Evolutionary conservation across 2,113 vertebrate species (phyloP).

Genomic region (Ceyx cyanopectus): DNA sequence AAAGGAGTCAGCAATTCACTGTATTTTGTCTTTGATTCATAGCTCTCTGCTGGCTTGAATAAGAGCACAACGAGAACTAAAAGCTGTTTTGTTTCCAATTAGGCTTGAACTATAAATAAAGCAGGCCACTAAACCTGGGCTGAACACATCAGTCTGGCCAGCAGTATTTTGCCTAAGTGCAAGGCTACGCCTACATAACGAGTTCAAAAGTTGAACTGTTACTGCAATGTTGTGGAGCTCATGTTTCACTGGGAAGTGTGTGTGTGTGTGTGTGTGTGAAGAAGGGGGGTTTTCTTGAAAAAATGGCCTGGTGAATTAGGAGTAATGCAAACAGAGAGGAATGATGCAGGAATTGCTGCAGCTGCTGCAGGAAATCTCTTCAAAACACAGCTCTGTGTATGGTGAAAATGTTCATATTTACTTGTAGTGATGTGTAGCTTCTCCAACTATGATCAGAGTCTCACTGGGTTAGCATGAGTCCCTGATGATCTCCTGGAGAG

Average conservation of each 20-base stretch:
- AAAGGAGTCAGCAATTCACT: neutral
- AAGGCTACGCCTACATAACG: neutral
- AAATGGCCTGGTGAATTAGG: neutral
- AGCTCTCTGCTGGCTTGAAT: neutral
- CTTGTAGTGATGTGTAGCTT: neutral
- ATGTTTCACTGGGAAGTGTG: neutral
- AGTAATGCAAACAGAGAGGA: neutral
- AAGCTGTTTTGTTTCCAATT: neutral
- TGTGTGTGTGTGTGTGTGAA: neutral
- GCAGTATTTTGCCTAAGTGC: neutral
- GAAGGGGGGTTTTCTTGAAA: slow-evolving; percentile 4
- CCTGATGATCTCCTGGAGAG: neutral
- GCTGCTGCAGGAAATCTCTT: neutral
- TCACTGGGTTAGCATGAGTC: neutral
- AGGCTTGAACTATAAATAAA: neutral
- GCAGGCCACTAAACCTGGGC: neutral
- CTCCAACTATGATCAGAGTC: neutral
- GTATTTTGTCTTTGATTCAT: neutral
- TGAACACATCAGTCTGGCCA: neutral
- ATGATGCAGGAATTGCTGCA: neutral
- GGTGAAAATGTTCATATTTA: neutral
- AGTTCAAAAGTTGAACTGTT: slow-evolving; percentile 56
- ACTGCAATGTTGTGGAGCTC: neutral
- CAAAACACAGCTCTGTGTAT: neutral
- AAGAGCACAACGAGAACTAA: neutral